These are phyloP conservation scores for Leptinotarsa lineolata DNA, from an alignment of 1,140 invertebrate genomes.

Conservation along the genomic window DNA sequence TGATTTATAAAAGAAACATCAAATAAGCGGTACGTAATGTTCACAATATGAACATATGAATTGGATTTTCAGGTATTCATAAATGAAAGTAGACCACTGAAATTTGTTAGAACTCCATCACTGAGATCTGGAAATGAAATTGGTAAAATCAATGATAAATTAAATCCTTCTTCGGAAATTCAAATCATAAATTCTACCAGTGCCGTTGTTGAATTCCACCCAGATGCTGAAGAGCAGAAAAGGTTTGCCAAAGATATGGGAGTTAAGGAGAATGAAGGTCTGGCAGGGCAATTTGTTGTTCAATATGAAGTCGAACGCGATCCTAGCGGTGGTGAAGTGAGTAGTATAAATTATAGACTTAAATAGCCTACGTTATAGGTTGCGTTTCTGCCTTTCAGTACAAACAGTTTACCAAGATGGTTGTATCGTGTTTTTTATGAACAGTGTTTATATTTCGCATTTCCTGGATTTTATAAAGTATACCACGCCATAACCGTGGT, in stretches of 20 bases:
- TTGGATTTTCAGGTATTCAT: conserved; percentile 57
- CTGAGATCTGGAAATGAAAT: conserved; percentile 57
- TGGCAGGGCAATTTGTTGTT: conserved; percentile 66
- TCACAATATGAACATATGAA: no score
- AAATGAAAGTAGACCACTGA: conserved; percentile 61
- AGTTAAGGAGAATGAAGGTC: conserved; percentile 56
- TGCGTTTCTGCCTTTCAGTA: no score
- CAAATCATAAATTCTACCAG: conserved; percentile 32
- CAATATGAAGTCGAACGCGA: conserved; percentile 66
- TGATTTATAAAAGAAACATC: no score
- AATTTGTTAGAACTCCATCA: conserved; percentile 61
- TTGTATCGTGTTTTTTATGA: no score
- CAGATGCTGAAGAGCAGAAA: conserved; percentile 59
- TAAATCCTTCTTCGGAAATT: conserved; percentile 44
- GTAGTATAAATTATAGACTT: conserved; percentile 32
- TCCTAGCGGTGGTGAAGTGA: conserved; percentile 60
- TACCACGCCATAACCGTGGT: no score
- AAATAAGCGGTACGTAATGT: no score
- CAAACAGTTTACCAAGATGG: no score
- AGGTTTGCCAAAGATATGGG: conserved; percentile 44
- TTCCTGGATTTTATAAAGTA: no score
- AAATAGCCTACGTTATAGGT: no score
- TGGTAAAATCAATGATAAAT: conserved; percentile 35
- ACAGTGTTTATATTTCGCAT: no score
- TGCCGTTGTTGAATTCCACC: conserved; percentile 54